Conservation (phyloP, 1,140 invertebrate species). For the Prorops nasuta region DNA sequence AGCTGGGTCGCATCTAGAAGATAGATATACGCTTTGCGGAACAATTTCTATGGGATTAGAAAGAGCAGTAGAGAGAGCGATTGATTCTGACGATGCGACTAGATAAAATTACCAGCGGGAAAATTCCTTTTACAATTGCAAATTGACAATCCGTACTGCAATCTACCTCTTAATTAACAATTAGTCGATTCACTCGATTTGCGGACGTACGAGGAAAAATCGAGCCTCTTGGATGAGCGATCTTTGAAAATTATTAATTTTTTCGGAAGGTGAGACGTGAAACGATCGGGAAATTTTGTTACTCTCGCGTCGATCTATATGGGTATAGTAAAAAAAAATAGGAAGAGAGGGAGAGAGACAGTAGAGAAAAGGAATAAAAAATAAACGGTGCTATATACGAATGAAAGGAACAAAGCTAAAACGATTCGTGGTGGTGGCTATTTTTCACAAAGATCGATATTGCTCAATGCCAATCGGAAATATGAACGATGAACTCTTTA, state of each 20-base stretch:
- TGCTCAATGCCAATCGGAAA: too few relatives aligned
- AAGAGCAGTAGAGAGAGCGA: constrained; percentile 18
- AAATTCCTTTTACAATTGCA: constrained; percentile 31
- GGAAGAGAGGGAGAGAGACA: too few relatives aligned
- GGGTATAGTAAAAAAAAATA: too few relatives aligned
- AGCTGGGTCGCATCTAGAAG: too few relatives aligned
- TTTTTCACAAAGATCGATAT: too few relatives aligned
- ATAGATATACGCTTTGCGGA: too few relatives aligned
- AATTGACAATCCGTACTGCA: constrained; percentile 41
- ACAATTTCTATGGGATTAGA: constrained; percentile 29
- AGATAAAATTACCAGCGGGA: constrained; percentile 24
- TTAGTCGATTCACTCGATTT: constrained; percentile 8
- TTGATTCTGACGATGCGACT: constrained; percentile 22
- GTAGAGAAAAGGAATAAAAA: not conserved
- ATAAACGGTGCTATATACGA: not conserved
- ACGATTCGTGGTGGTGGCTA: too few relatives aligned
- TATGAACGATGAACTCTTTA: too few relatives aligned
- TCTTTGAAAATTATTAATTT: not conserved
- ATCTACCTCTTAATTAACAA: constrained; percentile 35
- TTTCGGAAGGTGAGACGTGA: not conserved
- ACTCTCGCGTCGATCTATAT: too few relatives aligned
- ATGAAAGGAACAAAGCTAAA: too few relatives aligned
- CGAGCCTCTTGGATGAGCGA: not conserved
- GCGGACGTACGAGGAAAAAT: not conserved
- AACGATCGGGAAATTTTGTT: not conserved